Evolutionary conservation across 2,888 invertebrate species (phyloP), one percentile per base, ranked within the genome.

Genomic region (Ormyrus nitidulus): DNA sequence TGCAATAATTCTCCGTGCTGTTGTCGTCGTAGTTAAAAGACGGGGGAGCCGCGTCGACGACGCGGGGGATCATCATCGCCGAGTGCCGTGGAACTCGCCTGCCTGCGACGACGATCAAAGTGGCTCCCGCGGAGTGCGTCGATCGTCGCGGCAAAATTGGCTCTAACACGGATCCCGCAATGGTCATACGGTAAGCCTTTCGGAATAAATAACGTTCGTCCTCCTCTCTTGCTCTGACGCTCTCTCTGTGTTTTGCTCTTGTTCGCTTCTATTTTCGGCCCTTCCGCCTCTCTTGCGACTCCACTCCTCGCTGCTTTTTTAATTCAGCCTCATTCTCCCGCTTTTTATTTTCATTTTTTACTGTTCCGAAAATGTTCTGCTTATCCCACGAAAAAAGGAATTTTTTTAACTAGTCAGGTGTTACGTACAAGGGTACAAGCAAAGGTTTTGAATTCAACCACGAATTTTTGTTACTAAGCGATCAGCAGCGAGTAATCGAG

Each of bases 81-180:
- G 80, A 76, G 69, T 73, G 77, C 64, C 76, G 77, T 77, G 62
- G 77, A 62, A 44, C 73, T 19, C 46, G 61, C 46, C 48, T 61
- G 73, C 58, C 69, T 65, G 54, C 65, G 64, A 70, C 77, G 74
- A 68, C 80, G 71, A 78, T 81, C 83, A 82, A 86, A 86, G 85
- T 87, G 86, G 86, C 85, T 85, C 86, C 87, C 85, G 85, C 86
- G 84, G 86, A 86, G 86, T 86, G 76, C 82, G 83, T 84, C 84
- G 82, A 85, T 82, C 84, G 86, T 85, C 85, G 86, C 85, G 85
- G 87, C 87, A 87, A 88, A 85, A 88, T 86, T 86, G 87, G 84
- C 87, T 88, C 89, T 81, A 88, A 89, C 89, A 88, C 88, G 86
- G 89, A 89, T 84, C 86, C 88, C 86, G 86, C 88, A 84, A 90